Percentiles rank a stretch among this genome's conserved stretches.
phyloP scores from a whole-genome alignment of 2,888 invertebrate genomes.

The Anticlea derivata region DNA sequence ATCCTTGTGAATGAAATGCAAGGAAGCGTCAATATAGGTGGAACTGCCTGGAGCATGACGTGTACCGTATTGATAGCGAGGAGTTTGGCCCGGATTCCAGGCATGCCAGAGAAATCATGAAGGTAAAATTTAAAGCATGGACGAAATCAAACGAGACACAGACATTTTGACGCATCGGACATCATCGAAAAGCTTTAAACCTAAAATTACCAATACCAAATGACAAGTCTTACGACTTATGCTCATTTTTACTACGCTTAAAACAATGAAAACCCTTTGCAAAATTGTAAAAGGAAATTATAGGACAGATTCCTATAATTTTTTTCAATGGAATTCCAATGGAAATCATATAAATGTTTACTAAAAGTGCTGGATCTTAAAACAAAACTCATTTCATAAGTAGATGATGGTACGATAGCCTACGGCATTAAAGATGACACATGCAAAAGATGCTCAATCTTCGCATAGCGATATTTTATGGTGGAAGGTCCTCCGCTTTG shows the following conservation, averaged over 20 bases:
- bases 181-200: too few species aligned
- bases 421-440: background rate
- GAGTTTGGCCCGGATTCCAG: conserved; percentile 3
- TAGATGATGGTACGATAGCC: too few species aligned
- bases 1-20: conserved; percentile 18
- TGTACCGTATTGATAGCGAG: conserved; percentile 10
- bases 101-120: conserved; percentile 26
- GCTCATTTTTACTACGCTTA: conserved; percentile 16
- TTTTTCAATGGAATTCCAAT: too few species aligned
- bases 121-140: conserved; percentile 18
- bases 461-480: background rate
- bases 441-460: too few species aligned
- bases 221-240: too few species aligned
- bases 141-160: too few species aligned
- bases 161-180: conserved; percentile 1
- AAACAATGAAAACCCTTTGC: background rate
- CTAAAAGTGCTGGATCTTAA: conserved; percentile 3
- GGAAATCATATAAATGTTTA: conserved; percentile 10
- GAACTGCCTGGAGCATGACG: conserved; percentile 15
- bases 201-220: too few species aligned
- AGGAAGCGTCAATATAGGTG: conserved; percentile 1
- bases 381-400: too few species aligned
- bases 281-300: too few species aligned
- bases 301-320: too few species aligned
- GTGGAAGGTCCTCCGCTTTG: background rate